Base-by-base conservation (phyloP, 2,113 vertebrate genomes). In the Glaucomys volans region DNA sequence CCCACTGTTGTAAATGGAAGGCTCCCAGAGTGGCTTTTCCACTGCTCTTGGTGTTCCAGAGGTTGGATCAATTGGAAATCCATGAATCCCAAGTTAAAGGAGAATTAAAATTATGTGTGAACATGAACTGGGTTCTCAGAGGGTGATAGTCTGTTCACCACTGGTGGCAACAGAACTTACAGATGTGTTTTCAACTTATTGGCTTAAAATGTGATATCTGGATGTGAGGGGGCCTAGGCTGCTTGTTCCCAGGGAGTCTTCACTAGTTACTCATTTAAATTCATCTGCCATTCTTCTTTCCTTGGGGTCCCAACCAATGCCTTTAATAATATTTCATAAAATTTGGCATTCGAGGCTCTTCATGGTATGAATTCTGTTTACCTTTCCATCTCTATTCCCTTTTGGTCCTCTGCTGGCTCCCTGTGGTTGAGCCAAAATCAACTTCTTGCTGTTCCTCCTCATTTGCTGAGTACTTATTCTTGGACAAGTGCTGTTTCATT, bases 41-140 rank as follows among this genome's bases (percentile, higher is more conserved):
- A 93, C 93, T 92, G 91, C n/a, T 82, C 75, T 77, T 66, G 96
- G 59, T 95, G n/a, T 77, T 95, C 93, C 94, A 77, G 94, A 96
- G 5, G 35, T 94, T 84, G 5, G 32, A 74, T 94, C 93, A 94
- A 94, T 93, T 72, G 96, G 64, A 98, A 97, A 96, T 98, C 97
- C 96, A 95, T 96, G 91, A 96, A 93, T 92, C 95, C 89, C 28
- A 96, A 98, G 97, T 95, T 98, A 96, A 91, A 84, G 47, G n/a
- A 90, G 87, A 91, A 84, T 96, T 93, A 85, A 97, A 96, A 92
- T 97, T 95, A 52, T 97, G 92, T 97, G 97, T 93, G 91, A 95
- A 97, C 97, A 97, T 95, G 24, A 96, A 96, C 79, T 35, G 71
- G 98, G 92, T 37, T n/a, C 95, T 72, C 26, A 90, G 62, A 89